Evolutionary conservation across 2,113 vertebrate species (phyloP).

Genomic region (Rhea pennata): DNA sequence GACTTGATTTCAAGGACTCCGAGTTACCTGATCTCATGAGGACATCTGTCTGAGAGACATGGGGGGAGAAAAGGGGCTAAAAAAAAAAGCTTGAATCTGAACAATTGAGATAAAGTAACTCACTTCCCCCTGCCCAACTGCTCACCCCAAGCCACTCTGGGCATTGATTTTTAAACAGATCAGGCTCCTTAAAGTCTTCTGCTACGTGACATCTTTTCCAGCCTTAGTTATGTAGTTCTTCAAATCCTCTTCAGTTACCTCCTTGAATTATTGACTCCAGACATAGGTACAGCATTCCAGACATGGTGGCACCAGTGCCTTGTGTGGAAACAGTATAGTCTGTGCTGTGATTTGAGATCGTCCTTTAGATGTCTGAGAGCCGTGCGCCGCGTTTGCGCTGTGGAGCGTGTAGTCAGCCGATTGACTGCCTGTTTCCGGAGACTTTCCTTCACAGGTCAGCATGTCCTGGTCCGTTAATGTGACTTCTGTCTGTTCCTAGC

Average conservation of each 20-base stretch:
- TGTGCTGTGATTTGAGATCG: neutral
- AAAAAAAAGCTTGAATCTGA: neutral
- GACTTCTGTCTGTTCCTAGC: neutral
- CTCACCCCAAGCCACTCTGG: fast-evolving
- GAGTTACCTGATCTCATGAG: neutral
- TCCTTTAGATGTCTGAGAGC: neutral
- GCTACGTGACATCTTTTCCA: neutral
- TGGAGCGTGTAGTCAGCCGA: fast-evolving
- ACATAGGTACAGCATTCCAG: neutral
- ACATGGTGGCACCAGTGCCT: neutral
- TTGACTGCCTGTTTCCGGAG: fast-evolving
- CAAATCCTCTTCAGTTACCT: neutral
- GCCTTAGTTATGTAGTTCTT: neutral
- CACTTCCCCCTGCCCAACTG: neutral
- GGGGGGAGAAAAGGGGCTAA: neutral
- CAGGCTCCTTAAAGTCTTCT: neutral
- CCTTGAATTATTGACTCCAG: neutral
- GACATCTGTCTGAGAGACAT: neutral
- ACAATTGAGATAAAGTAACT: neutral
- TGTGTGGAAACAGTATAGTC: neutral
- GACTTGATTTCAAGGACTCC: neutral
- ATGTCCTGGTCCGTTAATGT: fast-evolving
- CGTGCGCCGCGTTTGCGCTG: fast-evolving
- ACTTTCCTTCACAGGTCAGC: fast-evolving
- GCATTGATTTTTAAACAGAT: neutral